phyloP scores from a whole-genome alignment of 2,888 invertebrate species.

The Choreutis nemorana region DNA sequence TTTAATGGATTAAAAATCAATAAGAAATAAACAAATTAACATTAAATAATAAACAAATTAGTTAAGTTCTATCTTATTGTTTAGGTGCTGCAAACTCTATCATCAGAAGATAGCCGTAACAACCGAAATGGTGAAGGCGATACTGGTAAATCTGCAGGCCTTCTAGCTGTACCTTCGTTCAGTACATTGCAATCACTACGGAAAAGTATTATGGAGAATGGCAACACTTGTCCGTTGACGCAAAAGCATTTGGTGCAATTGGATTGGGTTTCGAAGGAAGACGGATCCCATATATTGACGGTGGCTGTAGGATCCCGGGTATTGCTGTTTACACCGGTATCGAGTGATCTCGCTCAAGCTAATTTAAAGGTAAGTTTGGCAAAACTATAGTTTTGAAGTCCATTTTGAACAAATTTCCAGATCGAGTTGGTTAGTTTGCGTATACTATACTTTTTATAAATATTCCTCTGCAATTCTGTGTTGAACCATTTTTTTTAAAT shows the following conservation, averaged over 20 bases:
- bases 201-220: conserved; percentile 90
- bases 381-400: too few relatives aligned
- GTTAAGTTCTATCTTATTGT: too few relatives aligned
- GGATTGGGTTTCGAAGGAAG: conserved; percentile 99
- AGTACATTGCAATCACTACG: conserved; percentile 87
- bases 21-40: too few relatives aligned
- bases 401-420: too few relatives aligned
- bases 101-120: conserved; percentile 76
- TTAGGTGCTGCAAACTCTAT: conserved; percentile 78
- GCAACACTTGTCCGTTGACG: conserved; percentile 88
- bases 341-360: conserved; percentile 93
- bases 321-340: conserved; percentile 90
- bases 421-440: too few relatives aligned
- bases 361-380: conserved; percentile 73
- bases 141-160: conserved; percentile 62
- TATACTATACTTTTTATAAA: too few relatives aligned
- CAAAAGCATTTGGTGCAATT: conserved; percentile 94
- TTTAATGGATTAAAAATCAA: too few relatives aligned
- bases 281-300: conserved; percentile 97
- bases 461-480: too few relatives aligned
- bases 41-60: too few relatives aligned
- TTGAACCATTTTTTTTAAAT: too few relatives aligned
- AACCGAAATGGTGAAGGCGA: conserved; percentile 65
- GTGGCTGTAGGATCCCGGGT: conserved; percentile 95
- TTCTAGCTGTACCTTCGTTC: conserved; percentile 89